A percentile compares a stretch with the other conserved stretches of the same genome.
These are phyloP conservation scores for Trinorchestia longiramus DNA, from an alignment of 1,140 invertebrate species.

Conservation along the genomic window DNA sequence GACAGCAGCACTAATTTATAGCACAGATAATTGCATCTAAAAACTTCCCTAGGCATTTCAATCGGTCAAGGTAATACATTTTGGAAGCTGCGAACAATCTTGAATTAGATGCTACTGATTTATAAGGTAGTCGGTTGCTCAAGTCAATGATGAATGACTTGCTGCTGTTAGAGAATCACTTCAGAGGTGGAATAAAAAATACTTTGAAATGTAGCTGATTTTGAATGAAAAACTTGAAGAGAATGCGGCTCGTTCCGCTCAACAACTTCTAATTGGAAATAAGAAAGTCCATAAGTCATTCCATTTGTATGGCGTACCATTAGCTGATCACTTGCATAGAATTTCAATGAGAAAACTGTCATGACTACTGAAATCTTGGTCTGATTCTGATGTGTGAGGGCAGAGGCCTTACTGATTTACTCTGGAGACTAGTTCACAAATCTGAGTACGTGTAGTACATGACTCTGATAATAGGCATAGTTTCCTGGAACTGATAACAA, in stretches of 20 bases:
- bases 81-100: constrained; percentile 14
- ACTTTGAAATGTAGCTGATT: neutral
- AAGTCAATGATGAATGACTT: neutral
- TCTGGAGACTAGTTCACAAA: too few species aligned
- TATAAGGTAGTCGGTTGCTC: neutral
- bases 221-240: neutral
- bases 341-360: neutral
- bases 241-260: neutral
- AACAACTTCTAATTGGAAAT: neutral
- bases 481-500: too few species aligned
- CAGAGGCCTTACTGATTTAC: too few species aligned
- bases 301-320: neutral
- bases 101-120: constrained; percentile 31
- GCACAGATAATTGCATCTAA: neutral
- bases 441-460: too few species aligned
- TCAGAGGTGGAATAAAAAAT: neutral
- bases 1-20: constrained; percentile 1
- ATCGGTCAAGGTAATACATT: neutral
- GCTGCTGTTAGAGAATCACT: neutral
- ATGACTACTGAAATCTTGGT: neutral
- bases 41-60: neutral
- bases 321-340: neutral
- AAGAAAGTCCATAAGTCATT: neutral
- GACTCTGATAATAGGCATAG: too few species aligned
- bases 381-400: neutral